phyloP scores from a whole-genome alignment of 2,888 invertebrate species.

The Phanerotoma sp. region DNA sequence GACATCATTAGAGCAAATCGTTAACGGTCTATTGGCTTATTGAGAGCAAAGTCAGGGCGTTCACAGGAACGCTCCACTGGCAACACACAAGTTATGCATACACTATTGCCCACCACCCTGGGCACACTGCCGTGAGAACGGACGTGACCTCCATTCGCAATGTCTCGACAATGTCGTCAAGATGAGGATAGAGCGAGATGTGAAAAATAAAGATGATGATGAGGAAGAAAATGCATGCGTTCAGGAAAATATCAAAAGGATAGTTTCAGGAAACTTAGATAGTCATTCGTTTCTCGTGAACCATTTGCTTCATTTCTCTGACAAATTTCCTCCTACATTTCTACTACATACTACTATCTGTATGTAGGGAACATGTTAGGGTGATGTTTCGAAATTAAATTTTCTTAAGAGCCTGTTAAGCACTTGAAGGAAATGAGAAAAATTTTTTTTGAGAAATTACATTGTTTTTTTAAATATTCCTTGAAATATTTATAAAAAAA shows the following conservation, averaged over 20 bases:
- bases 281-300: conserved; percentile 16
- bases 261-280: conserved; percentile 11
- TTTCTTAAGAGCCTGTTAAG: too few species aligned
- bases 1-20: conserved; percentile 20
- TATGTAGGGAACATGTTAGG: too few species aligned
- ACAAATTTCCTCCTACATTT: conserved; percentile 2
- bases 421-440: too few species aligned
- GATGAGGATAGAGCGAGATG: background rate
- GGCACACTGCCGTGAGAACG: conserved; percentile 9
- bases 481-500: too few species aligned
- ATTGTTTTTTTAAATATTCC: too few species aligned
- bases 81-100: conserved; percentile 21
- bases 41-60: conserved; percentile 7
- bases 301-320: conserved; percentile 9
- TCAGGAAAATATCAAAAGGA: background rate
- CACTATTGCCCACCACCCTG: conserved; percentile 13
- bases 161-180: conserved; percentile 2
- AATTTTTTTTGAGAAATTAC: too few species aligned
- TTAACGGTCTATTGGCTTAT: conserved; percentile 26
- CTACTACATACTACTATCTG: background rate
- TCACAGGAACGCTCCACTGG: conserved; percentile 9
- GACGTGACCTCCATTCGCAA: conserved; percentile 21
- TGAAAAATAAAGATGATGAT: background rate
- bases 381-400: too few species aligned
- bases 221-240: background rate